phyloP scores from a whole-genome alignment of 1,140 invertebrate genomes.

The Drosophila nikananu region DNA sequence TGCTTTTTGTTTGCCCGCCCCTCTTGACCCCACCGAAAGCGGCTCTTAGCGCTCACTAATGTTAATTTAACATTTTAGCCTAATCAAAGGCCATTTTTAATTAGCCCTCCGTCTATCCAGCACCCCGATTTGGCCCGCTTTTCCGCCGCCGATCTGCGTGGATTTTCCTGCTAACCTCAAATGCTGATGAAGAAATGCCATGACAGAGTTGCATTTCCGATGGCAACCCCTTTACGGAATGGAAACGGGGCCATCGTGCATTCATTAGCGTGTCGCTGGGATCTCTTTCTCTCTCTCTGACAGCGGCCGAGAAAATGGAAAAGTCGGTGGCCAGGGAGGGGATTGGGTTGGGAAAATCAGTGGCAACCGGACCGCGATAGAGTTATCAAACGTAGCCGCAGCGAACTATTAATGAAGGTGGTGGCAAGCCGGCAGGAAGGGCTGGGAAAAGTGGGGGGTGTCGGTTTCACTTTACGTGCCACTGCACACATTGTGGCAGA shows the following conservation, averaged over 20 bases:
- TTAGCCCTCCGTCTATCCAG: constrained; percentile 44
- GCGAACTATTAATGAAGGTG: constrained; percentile 60
- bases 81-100: constrained; percentile 81
- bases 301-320: constrained; percentile 27
- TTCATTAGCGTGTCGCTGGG: constrained; percentile 57
- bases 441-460: background rate
- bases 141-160: constrained; percentile 43
- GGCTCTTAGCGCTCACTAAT: constrained; percentile 27
- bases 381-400: constrained; percentile 78
- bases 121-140: constrained; percentile 28
- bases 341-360: constrained; percentile 42
- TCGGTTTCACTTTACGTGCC: constrained; percentile 59
- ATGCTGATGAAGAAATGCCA: constrained; percentile 80
- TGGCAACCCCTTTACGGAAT: constrained; percentile 31
- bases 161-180: constrained; percentile 47
- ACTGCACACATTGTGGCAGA: constrained; percentile 67
- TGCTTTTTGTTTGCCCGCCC: background rate
- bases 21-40: background rate
- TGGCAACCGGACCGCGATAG: constrained; percentile 73
- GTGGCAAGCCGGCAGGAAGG: constrained; percentile 4
- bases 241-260: constrained; percentile 56
- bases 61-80: constrained; percentile 58
- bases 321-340: constrained; percentile 16
- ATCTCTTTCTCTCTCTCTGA: constrained; percentile 20
- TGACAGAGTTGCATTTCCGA: constrained; percentile 74